Percentiles rank a stretch among this genome's conserved stretches.
phyloP scores from a whole-genome alignment of 2,888 invertebrate genomes.

The Napeogenes inachia region DNA sequence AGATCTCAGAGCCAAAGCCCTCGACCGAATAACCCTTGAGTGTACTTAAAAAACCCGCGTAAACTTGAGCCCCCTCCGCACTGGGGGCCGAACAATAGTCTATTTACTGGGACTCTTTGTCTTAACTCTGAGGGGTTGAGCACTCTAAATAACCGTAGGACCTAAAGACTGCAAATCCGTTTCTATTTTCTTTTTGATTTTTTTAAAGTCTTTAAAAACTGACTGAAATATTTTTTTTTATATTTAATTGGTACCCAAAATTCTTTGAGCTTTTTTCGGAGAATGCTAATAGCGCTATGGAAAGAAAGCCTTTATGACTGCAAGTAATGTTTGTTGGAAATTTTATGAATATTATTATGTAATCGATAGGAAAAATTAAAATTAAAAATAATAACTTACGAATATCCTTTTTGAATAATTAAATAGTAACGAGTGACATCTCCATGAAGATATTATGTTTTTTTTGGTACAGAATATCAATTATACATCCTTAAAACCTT shows the following conservation, averaged over 20 bases:
- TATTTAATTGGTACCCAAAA: constrained; percentile 18
- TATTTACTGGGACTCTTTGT: constrained; percentile 65
- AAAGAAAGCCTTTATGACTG: background rate
- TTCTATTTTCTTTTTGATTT: constrained; percentile 26
- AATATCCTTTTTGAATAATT: background rate
- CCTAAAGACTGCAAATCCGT: constrained; percentile 32
- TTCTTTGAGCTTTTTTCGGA: constrained; percentile 14
- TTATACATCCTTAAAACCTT: constrained; percentile 40
- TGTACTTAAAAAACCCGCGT: constrained; percentile 46
- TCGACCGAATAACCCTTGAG: constrained; percentile 33
- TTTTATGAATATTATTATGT: background rate
- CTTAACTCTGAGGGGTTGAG: constrained; percentile 46
- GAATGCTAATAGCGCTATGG: background rate
- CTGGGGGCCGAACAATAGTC: constrained; percentile 60
- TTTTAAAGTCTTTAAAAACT: constrained; percentile 24
- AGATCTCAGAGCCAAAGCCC: constrained; percentile 29
- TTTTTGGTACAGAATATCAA: constrained; percentile 68
- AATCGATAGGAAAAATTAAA: background rate
- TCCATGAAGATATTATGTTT: constrained; percentile 72
- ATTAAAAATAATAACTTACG: background rate
- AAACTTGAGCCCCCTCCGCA: constrained; percentile 51
- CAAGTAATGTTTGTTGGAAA: background rate
- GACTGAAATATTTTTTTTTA: constrained; percentile 18
- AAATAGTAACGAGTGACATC: constrained; percentile 45
- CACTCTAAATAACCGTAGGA: constrained; percentile 42